A percentile compares a stretch with the other conserved stretches of the same genome.
Conservation (phyloP, 2,113 vertebrate species). For the Trichechus manatus region DNA sequence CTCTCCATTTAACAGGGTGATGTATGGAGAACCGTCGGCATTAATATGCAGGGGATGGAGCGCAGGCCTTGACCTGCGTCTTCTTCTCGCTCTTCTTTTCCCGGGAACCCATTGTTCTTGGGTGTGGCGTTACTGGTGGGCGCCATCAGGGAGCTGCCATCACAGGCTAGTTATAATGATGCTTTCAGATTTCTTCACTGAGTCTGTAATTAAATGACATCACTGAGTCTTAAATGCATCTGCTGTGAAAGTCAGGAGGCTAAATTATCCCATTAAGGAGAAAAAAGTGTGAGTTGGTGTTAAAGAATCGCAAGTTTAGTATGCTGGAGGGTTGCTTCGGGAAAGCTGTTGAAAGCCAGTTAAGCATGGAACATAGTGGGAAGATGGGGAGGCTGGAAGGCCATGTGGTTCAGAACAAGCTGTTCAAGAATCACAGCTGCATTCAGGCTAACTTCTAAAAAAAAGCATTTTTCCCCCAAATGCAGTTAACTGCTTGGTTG, state of each 20-base stretch:
- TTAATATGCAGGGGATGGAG: constrained; percentile 36
- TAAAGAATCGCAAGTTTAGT: constrained; percentile 75
- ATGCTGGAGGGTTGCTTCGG: constrained; percentile 72
- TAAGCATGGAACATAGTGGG: constrained; percentile 63
- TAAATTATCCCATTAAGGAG: constrained; percentile 79
- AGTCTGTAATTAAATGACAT: constrained; percentile 83
- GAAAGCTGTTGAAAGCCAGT: constrained; percentile 74
- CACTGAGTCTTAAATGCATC: constrained; percentile 81
- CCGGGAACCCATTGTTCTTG: constrained; percentile 27
- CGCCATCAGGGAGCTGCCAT: constrained; percentile 76
- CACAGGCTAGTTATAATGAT: constrained; percentile 67
- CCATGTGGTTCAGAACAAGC: constrained; percentile 71
- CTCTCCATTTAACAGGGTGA: constrained; percentile 53
- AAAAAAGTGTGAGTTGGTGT: constrained; percentile 62
- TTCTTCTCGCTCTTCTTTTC: background rate
- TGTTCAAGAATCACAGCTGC: constrained; percentile 82
- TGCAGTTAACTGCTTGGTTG: constrained; percentile 72
- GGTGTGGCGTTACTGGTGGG: constrained; percentile 8
- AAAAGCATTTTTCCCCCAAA: constrained; percentile 53
- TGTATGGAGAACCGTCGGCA: background rate
- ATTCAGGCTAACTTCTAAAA: constrained; percentile 64
- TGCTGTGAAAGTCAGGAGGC: constrained; percentile 83
- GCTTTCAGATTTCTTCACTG: constrained; percentile 72
- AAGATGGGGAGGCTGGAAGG: constrained; percentile 70
- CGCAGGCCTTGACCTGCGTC: constrained; percentile 9